phyloP scores from a whole-genome alignment of 2,888 invertebrate genomes.

The Trichogramma evanescens region DNA sequence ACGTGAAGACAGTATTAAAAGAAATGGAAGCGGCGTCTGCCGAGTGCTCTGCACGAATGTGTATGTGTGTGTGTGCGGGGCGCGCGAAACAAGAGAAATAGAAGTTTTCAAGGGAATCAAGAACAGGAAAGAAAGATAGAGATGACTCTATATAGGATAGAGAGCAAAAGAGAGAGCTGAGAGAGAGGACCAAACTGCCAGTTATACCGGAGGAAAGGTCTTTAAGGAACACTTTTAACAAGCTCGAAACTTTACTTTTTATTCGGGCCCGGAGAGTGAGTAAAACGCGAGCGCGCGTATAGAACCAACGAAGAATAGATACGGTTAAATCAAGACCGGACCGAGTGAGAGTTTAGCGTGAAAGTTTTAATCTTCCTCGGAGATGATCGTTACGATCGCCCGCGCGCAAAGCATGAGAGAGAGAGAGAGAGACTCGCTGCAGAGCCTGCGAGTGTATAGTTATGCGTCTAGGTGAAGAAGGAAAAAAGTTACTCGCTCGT shows the following conservation, averaged over 20 bases:
- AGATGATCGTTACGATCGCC: slow-evolving; percentile 29
- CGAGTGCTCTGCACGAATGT: no score
- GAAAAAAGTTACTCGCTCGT: no score
- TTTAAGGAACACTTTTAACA: slow-evolving; percentile 30
- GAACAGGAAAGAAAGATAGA: slow-evolving; percentile 7
- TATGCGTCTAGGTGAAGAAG: no score
- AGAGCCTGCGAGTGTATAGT: no score
- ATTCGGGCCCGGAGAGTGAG: slow-evolving; percentile 11
- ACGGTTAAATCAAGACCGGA: neutral
- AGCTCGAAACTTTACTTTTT: slow-evolving; percentile 28
- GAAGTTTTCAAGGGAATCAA: slow-evolving; percentile 1
- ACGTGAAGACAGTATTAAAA: neutral
- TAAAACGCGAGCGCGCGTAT: neutral
- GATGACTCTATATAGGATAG: slow-evolving; percentile 9
- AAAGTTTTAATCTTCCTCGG: slow-evolving; percentile 34
- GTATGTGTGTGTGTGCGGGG: no score
- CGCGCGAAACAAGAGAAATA: neutral
- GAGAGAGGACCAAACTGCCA: slow-evolving; percentile 21
- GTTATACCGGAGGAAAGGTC: slow-evolving; percentile 27
- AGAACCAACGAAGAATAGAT: neutral
- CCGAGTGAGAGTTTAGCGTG: slow-evolving; percentile 25
- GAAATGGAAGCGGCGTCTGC: neutral
- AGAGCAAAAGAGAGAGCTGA: slow-evolving; percentile 22
- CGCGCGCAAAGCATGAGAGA: slow-evolving; percentile 10
- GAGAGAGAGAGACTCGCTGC: neutral